These are phyloP conservation scores for Carlito syrichta DNA, from an alignment of 2,113 vertebrate species.

Conservation along the genomic window DNA sequence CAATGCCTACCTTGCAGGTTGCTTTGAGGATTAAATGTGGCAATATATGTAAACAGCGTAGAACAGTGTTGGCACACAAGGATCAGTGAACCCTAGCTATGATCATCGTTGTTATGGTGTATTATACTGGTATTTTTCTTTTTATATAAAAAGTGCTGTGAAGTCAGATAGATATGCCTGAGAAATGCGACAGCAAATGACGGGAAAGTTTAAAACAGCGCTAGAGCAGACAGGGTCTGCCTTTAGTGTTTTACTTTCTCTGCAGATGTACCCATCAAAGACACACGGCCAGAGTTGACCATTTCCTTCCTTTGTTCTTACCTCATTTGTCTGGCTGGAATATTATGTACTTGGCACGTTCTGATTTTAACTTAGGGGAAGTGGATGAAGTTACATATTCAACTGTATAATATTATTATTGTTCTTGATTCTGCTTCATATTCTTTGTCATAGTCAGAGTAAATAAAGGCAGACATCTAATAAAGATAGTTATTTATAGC, in stretches of 20 bases:
- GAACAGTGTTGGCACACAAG: background rate
- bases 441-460: background rate
- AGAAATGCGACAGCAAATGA: background rate
- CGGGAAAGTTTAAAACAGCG: background rate
- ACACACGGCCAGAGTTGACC: background rate
- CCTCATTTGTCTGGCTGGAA: background rate
- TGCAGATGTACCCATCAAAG: background rate
- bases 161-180: background rate
- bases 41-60: background rate
- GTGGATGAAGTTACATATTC: background rate
- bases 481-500: background rate
- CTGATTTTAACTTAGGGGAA: slow-evolving; percentile 23
- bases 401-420: background rate
- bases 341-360: slow-evolving; percentile 13
- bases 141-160: background rate
- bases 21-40: background rate
- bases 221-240: background rate
- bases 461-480: slow-evolving; percentile 8
- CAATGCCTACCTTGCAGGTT: background rate
- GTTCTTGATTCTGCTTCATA: background rate
- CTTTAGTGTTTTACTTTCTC: background rate
- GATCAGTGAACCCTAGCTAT: background rate
- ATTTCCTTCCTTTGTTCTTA: slow-evolving; percentile 45
- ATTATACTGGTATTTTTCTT: background rate
- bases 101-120: background rate